These are phyloP conservation scores for Seison nebaliae DNA, from an alignment of 1,140 invertebrate species.

Conservation along the genomic window DNA sequence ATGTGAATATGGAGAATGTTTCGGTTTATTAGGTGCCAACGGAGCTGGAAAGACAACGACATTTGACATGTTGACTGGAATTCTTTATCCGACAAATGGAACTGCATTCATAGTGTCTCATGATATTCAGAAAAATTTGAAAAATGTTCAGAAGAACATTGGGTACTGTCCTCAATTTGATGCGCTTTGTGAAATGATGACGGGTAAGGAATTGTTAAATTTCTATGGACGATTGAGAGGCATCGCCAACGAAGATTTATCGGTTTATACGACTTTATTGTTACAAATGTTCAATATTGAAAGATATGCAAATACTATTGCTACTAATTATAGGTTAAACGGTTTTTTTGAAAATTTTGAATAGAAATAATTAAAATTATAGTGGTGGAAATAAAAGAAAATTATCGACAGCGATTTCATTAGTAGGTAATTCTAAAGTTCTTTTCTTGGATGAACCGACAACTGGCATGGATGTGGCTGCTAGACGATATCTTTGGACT, in stretches of 20 bases:
- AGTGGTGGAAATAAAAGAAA: constrained; percentile 35
- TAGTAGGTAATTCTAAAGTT: constrained; percentile 24
- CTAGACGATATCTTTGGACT: constrained; percentile 26
- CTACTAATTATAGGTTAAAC: constrained; percentile 11
- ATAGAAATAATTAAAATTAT: constrained; percentile 31
- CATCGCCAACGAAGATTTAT: constrained; percentile 19
- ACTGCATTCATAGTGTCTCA: constrained; percentile 25
- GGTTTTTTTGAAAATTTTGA: constrained; percentile 19
- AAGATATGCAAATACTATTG: no score
- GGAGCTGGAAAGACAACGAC: constrained; percentile 71
- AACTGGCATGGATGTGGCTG: constrained; percentile 28
- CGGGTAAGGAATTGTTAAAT: constrained; percentile 44
- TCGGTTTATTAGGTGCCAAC: constrained; percentile 49
- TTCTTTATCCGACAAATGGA: constrained; percentile 35
- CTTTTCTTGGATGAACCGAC: constrained; percentile 19
- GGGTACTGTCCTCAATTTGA: constrained; percentile 39
- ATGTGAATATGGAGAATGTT: constrained; percentile 46
- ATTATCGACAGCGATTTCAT: constrained; percentile 28
- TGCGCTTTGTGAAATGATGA: constrained; percentile 49
- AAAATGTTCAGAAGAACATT: constrained; percentile 15
- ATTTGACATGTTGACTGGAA: constrained; percentile 55
- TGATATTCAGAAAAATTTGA: background rate
- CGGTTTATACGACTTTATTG: constrained; percentile 16
- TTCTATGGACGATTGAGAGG: constrained; percentile 51
- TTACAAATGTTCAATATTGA: no score